phyloP scores from a whole-genome alignment of 1,140 invertebrate genomes.

The Ruditapes philippinarum region DNA sequence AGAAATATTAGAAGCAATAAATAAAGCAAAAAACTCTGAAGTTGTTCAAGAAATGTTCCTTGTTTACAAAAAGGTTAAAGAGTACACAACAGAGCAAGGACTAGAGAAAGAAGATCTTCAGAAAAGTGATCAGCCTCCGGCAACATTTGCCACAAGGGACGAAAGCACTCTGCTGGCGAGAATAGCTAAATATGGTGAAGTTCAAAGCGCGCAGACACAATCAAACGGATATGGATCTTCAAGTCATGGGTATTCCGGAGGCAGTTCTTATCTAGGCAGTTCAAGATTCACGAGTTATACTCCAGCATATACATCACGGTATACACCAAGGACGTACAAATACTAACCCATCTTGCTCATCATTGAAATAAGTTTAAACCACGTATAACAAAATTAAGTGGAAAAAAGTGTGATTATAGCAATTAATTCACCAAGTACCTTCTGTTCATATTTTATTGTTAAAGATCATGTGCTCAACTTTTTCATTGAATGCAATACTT shows the following conservation, averaged over 20 bases:
- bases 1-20: conserved; percentile 65
- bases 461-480: no score
- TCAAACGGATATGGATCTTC: conserved; percentile 17
- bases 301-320: background rate
- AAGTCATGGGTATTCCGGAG: background rate
- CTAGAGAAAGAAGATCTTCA: conserved; percentile 70
- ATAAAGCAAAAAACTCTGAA: conserved; percentile 70
- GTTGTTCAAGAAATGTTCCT: conserved; percentile 78
- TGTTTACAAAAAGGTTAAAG: conserved; percentile 70
- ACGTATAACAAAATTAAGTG: no score
- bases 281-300: background rate
- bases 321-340: background rate
- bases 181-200: conserved; percentile 75
- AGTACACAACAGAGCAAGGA: conserved; percentile 68
- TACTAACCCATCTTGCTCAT: background rate
- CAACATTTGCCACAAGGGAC: conserved; percentile 70
- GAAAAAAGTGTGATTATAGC: no score
- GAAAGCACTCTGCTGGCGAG: conserved; percentile 70
- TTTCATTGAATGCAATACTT: no score
- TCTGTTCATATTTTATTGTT: no score
- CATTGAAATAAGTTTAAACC: no score
- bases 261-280: background rate
- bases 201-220: conserved; percentile 45
- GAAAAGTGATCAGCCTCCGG: conserved; percentile 71
- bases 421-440: no score